Percentiles rank a stretch among this genome's conserved stretches.
Conservation (phyloP, 2,113 vertebrate genomes). For the Fulica atra region DNA sequence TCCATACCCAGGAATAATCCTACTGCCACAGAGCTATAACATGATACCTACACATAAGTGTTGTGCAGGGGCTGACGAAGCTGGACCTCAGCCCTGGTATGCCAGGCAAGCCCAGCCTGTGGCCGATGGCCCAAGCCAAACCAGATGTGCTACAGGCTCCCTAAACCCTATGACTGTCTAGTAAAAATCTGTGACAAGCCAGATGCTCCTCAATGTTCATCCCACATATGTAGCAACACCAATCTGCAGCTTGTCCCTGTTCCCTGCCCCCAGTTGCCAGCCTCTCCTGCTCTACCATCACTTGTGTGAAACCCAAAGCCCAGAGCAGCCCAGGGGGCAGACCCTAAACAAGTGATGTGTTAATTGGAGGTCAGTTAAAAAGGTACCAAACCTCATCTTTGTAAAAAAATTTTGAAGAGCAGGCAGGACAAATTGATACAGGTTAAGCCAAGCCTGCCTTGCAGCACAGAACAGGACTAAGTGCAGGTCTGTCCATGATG, state of each 20-base stretch:
- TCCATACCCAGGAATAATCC: background rate
- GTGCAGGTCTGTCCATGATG: background rate
- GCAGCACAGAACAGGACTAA: background rate
- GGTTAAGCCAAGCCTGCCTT: background rate
- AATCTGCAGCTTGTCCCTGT: rapidly evolving
- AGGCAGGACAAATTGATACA: background rate
- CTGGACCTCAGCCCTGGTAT: background rate
- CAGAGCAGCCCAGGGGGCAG: background rate
- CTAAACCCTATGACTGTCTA: background rate
- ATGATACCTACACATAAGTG: rapidly evolving
- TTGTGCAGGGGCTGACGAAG: background rate
- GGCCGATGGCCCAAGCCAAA: background rate
- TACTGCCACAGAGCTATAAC: background rate
- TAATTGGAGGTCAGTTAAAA: background rate
- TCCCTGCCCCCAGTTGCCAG: background rate
- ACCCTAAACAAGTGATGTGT: rapidly evolving
- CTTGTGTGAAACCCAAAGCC: background rate
- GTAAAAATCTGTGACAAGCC: background rate
- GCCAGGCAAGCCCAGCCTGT: background rate
- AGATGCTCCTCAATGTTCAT: background rate
- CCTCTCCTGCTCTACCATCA: background rate
- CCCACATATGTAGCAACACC: too few relatives aligned
- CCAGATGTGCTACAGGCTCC: background rate
- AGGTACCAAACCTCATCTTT: background rate
- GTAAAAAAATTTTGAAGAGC: background rate